Conservation (phyloP, 2,113 vertebrate genomes). For the Sorex fumeus region DNA sequence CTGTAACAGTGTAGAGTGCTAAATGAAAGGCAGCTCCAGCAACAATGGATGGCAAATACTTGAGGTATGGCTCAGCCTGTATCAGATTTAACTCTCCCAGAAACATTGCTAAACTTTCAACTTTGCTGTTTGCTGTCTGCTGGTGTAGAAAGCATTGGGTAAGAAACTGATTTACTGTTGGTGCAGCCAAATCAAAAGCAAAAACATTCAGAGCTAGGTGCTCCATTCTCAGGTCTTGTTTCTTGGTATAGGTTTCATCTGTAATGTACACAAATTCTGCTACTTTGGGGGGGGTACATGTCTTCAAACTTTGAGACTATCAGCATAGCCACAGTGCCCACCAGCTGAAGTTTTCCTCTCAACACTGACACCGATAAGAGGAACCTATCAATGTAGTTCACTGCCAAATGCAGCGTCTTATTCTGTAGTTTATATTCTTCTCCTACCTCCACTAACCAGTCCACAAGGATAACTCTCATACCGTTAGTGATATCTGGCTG, state of each 20-base stretch:
- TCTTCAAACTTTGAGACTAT: constrained; percentile 99
- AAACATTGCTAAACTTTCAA: constrained; percentile 96
- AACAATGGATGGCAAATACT: constrained; percentile 95
- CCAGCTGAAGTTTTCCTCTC: constrained; percentile 97
- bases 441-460: constrained; percentile 99
- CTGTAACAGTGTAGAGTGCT: constrained; percentile 92
- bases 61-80: constrained; percentile 96
- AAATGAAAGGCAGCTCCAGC: constrained; percentile 95
- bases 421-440: constrained; percentile 99
- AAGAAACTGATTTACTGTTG: constrained; percentile 98
- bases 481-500: constrained; percentile 98
- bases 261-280: constrained; percentile 99
- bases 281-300: constrained; percentile 99
- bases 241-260: constrained; percentile 99
- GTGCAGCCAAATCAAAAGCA: constrained; percentile 97
- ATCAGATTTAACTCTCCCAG: constrained; percentile 96
- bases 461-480: constrained; percentile 98
- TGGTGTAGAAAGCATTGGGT: constrained; percentile 95
- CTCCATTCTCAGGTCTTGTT: constrained; percentile 99
- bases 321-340: constrained; percentile 98
- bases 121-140: constrained; percentile 88
- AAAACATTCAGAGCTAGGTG: constrained; percentile 98
- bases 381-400: constrained; percentile 99
- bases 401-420: constrained; percentile 97
- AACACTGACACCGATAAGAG: constrained; percentile 99